A percentile compares a stretch with the other conserved stretches of the same genome.
Evolutionary conservation across 2,113 vertebrate species (phyloP).

Genomic region (Alethe diademata): DNA sequence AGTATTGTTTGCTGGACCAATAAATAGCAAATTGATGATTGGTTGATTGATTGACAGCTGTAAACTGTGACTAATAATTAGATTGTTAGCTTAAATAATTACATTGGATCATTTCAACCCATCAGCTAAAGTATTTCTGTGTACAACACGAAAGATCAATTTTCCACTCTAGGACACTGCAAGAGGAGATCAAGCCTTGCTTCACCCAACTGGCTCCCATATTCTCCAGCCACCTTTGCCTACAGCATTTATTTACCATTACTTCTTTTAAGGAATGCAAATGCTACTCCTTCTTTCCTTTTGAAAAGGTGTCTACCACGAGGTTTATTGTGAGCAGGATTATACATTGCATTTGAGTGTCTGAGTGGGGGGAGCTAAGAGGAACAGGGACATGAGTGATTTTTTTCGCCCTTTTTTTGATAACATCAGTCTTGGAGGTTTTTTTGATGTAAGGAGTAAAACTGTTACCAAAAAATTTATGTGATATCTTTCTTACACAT

Average conservation of each 20-base stretch:
- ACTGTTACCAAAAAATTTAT: background rate
- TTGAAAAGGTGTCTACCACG: background rate
- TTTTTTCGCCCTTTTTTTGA: background rate
- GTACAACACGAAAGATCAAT: background rate
- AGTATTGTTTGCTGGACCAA: background rate
- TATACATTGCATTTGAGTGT: rapidly evolving
- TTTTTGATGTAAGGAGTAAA: background rate
- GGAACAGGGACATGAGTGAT: background rate
- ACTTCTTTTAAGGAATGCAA: background rate
- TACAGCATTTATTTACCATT: background rate
- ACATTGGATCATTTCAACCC: background rate
- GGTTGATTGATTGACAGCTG: background rate
- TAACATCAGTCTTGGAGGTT: background rate
- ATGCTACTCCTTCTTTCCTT: background rate
- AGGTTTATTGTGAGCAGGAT: background rate
- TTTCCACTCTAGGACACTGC: background rate
- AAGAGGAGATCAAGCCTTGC: background rate
- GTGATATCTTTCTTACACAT: background rate
- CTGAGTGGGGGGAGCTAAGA: background rate
- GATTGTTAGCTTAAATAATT: background rate
- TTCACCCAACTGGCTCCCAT: background rate
- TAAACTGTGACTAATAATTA: background rate
- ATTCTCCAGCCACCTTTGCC: background rate
- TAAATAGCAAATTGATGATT: background rate
- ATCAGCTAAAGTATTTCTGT: background rate